Conservation (phyloP, 2,113 vertebrate genomes). For the Oophaga pumilio region DNA sequence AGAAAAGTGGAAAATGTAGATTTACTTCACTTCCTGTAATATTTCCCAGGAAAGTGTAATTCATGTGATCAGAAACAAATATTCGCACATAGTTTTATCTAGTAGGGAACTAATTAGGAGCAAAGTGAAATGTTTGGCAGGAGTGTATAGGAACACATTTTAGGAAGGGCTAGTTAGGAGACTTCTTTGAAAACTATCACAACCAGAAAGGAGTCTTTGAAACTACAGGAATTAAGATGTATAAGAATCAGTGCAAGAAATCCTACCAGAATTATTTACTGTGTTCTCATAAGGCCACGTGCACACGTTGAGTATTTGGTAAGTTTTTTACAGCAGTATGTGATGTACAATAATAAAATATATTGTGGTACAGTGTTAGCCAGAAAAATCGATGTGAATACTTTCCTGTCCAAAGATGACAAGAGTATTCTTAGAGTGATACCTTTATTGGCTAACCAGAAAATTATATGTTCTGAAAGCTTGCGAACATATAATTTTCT, state of each 20-base stretch:
- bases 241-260: not conserved
- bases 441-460: too few relatives aligned
- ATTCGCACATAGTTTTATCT: not conserved
- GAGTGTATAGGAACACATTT: not conserved
- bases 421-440: too few relatives aligned
- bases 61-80: not conserved
- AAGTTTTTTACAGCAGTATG: too few relatives aligned
- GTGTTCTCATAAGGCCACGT: not conserved
- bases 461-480: too few relatives aligned
- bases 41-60: not conserved
- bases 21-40: not conserved
- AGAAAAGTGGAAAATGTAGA: not conserved
- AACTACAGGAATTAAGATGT: not conserved
- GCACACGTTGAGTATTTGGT: too few relatives aligned
- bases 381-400: too few relatives aligned
- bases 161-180: not conserved
- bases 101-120: not conserved
- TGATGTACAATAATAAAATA: too few relatives aligned
- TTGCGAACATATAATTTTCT: too few relatives aligned
- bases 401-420: too few relatives aligned
- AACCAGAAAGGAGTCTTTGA: not conserved
- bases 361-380: too few relatives aligned
- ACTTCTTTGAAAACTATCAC: slow-evolving; percentile 10
- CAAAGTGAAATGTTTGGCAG: not conserved
- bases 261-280: not conserved